Conservation (phyloP, 2,797 vertebrate genomes). For the Sebastes oblongus region DNA sequence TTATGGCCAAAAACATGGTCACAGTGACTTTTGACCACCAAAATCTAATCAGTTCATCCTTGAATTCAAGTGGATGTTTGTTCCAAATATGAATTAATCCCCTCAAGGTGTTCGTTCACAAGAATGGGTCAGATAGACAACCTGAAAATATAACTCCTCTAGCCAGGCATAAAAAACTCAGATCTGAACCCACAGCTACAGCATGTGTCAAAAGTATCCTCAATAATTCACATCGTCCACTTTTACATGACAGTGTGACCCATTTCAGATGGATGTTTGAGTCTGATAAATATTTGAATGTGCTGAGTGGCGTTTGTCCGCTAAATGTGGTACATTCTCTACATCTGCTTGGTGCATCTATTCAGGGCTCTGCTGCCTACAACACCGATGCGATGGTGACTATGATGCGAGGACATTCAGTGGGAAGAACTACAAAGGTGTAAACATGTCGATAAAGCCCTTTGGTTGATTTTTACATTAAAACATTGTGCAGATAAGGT, state of each 20-base stretch:
- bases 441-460: background rate
- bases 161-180: background rate
- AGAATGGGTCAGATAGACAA: background rate
- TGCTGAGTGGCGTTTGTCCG: conserved; percentile 9
- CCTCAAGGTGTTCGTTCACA: background rate
- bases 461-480: background rate
- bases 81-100: background rate
- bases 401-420: background rate
- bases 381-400: background rate
- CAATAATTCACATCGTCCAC: conserved; percentile 48
- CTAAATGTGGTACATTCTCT: background rate
- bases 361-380: background rate
- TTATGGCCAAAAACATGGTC: background rate
- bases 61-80: background rate
- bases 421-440: background rate
- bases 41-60: background rate
- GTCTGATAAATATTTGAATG: conserved; percentile 42
- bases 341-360: background rate
- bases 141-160: background rate
- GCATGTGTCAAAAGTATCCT: conserved; percentile 31
- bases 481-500: background rate
- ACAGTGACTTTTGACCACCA: fast-evolving
- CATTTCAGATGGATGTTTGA: conserved; percentile 23
- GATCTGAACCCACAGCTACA: conserved; percentile 16
- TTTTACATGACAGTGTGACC: conserved; percentile 26